These are phyloP conservation scores for Aphidius gifuensis DNA, from an alignment of 1,140 invertebrate species.

Conservation along the genomic window DNA sequence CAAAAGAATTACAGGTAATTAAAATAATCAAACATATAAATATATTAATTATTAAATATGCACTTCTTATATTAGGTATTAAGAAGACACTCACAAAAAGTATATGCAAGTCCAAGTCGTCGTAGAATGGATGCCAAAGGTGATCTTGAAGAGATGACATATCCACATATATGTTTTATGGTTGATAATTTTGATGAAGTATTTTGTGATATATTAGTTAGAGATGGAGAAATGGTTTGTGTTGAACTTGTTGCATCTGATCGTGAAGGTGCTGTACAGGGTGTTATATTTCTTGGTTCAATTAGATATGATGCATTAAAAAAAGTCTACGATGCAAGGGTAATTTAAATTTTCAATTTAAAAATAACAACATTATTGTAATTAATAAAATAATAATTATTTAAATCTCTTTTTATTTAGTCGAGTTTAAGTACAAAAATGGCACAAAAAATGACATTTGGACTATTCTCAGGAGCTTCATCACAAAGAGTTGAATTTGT, in stretches of 20 bases:
- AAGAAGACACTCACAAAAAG: slow-evolving; percentile 89
- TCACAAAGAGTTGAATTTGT: slow-evolving; percentile 94
- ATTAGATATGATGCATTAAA: slow-evolving; percentile 96
- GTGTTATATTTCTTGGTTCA: slow-evolving; percentile 94
- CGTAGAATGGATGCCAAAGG: slow-evolving; percentile 97
- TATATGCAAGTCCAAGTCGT: slow-evolving; percentile 94
- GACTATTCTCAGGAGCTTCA: slow-evolving; percentile 75
- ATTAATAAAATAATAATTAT: neutral
- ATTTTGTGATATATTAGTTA: slow-evolving; percentile 92
- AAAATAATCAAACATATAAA: neutral
- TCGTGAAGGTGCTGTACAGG: slow-evolving; percentile 75
- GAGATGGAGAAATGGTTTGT: slow-evolving; percentile 98
- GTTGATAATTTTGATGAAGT: slow-evolving; percentile 99
- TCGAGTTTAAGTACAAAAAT: slow-evolving; percentile 91
- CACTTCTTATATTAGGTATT: slow-evolving; percentile 59
- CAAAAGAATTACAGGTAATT: slow-evolving; percentile 88
- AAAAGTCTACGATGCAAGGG: slow-evolving; percentile 93
- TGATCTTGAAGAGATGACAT: slow-evolving; percentile 96
- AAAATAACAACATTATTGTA: neutral
- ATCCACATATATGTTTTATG: slow-evolving; percentile 98
- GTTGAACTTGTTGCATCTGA: slow-evolving; percentile 94
- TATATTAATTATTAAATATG: slow-evolving; percentile 1
- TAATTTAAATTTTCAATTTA: slow-evolving; percentile 54
- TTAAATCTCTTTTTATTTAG: slow-evolving; percentile 56
- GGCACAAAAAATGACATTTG: slow-evolving; percentile 94